phyloP scores from a whole-genome alignment of 2,888 invertebrate species.

The Tineola bisselliella region DNA sequence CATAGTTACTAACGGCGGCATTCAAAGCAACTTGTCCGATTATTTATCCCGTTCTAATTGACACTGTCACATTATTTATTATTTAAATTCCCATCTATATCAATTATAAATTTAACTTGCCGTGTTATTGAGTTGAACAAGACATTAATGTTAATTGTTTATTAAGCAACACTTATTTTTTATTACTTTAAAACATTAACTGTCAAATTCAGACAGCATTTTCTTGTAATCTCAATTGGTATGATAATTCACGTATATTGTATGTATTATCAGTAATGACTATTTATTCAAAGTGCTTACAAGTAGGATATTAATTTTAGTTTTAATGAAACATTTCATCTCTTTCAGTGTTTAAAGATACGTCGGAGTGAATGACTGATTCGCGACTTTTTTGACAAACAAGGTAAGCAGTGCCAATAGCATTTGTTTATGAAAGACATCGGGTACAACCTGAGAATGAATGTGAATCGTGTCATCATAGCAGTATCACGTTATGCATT shows the following conservation, averaged over 20 bases:
- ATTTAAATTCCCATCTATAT: conserved; percentile 10
- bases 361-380: too few species aligned
- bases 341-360: too few species aligned
- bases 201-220: too few species aligned
- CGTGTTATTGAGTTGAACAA: not conserved
- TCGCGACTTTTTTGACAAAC: too few species aligned
- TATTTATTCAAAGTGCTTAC: too few species aligned
- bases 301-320: too few species aligned
- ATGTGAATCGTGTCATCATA: not conserved
- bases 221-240: too few species aligned
- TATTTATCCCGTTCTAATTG: not conserved
- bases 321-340: too few species aligned
- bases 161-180: not conserved
- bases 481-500: not conserved
- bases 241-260: too few species aligned
- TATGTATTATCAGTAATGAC: too few species aligned
- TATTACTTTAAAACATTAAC: not conserved
- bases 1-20: not conserved
- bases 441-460: not conserved
- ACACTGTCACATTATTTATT: not conserved
- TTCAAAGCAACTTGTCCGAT: not conserved
- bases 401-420: too few species aligned
- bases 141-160: not conserved
- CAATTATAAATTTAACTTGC: conserved; percentile 9
- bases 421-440: too few species aligned